Evolutionary conservation across 2,797 vertebrate genomes (phyloP).

Genomic region (Eulemur rubriventer): DNA sequence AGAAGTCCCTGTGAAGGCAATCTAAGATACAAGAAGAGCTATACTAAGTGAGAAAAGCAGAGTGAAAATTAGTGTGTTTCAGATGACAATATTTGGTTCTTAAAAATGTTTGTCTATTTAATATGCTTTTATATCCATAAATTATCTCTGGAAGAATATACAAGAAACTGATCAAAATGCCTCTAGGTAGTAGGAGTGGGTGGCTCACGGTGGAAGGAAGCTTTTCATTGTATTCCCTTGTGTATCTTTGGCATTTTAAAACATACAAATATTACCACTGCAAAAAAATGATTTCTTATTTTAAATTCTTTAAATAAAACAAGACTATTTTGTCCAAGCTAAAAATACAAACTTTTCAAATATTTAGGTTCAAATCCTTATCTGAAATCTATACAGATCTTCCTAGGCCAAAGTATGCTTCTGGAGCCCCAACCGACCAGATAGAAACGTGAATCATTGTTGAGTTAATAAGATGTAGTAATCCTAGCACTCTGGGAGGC

Average conservation of each 20-base stretch:
- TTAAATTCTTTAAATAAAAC: constrained; percentile 9
- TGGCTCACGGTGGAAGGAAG: not conserved
- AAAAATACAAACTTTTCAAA: constrained; percentile 4
- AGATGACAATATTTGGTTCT: constrained; percentile 28
- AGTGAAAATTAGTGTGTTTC: constrained; percentile 28
- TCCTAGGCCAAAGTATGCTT: constrained; percentile 40
- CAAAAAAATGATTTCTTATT: constrained; percentile 24
- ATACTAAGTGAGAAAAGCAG: not conserved
- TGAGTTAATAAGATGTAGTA: constrained; percentile 6
- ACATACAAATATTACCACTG: not conserved
- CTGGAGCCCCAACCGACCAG: not conserved
- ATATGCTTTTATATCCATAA: not conserved
- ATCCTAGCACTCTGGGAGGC: not conserved
- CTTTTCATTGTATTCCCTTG: not conserved
- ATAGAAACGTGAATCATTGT: not conserved
- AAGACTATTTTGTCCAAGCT: not conserved
- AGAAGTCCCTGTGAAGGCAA: not conserved
- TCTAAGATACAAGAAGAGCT: constrained; percentile 17
- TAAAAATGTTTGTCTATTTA: not conserved
- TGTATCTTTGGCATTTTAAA: not conserved
- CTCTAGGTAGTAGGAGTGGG: not conserved
- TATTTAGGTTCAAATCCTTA: constrained; percentile 31
- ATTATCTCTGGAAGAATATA: constrained; percentile 16
- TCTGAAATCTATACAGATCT: constrained; percentile 35
- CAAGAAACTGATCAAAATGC: not conserved